These are phyloP conservation scores for Meriones psammophilus DNA, from an alignment of 2,797 vertebrate genomes.

Conservation along the genomic window DNA sequence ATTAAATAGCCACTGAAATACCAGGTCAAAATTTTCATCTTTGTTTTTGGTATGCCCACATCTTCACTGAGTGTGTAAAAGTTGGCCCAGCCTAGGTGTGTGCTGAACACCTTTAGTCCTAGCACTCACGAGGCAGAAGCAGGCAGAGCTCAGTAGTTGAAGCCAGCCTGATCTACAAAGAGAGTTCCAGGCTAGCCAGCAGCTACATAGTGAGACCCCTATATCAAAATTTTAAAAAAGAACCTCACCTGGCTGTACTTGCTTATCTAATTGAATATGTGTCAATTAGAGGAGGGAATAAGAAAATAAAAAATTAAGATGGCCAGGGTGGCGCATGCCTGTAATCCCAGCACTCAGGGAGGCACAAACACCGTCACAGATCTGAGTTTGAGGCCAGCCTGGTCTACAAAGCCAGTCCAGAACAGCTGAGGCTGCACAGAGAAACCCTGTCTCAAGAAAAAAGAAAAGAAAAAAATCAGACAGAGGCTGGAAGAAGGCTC, in stretches of 20 bases:
- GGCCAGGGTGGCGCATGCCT: too few relatives aligned
- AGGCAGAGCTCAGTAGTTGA: background rate
- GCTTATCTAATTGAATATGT: background rate
- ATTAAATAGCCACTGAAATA: conserved; percentile 16
- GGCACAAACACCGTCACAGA: too few relatives aligned
- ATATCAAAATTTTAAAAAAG: background rate
- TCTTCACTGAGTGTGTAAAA: background rate
- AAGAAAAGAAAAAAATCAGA: background rate
- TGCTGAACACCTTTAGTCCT: background rate
- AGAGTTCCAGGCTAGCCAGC: background rate
- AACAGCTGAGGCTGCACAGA: too few relatives aligned
- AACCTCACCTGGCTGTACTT: background rate
- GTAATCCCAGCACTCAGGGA: too few relatives aligned
- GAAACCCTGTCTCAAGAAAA: too few relatives aligned
- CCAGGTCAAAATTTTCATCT: conserved; percentile 23
- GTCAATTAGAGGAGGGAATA: background rate
- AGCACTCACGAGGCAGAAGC: background rate
- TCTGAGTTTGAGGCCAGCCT: too few relatives aligned
- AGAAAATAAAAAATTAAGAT: background rate
- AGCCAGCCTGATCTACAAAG: background rate
- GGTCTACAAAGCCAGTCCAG: too few relatives aligned
- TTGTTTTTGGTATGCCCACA: background rate
- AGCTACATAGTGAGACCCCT: background rate
- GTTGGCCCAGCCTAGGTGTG: background rate
- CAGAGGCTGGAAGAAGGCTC: background rate